Conservation (phyloP, 2,888 invertebrate genomes). For the Pecten maximus region DNA sequence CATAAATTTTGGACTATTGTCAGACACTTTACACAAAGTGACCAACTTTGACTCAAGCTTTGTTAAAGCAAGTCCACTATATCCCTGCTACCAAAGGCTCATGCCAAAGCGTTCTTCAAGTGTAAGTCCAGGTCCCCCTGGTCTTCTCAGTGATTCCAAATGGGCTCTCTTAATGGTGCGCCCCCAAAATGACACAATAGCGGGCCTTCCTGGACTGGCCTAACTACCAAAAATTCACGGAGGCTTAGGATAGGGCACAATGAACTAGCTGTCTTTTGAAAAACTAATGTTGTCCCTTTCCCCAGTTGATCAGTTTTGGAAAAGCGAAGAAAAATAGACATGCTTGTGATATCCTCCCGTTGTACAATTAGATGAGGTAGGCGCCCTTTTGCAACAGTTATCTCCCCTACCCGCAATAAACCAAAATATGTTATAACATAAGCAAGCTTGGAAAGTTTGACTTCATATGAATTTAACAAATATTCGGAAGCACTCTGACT, state of each 20-base stretch:
- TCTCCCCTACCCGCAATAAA: neutral
- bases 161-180: too few relatives aligned
- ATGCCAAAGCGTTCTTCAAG: too few relatives aligned
- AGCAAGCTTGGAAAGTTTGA: neutral
- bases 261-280: neutral
- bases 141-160: too few relatives aligned
- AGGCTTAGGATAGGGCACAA: neutral
- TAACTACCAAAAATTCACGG: neutral
- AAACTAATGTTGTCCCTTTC: neutral
- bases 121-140: too few relatives aligned
- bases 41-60: too few relatives aligned
- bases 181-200: neutral
- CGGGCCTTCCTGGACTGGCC: neutral
- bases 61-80: too few relatives aligned
- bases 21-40: too few relatives aligned
- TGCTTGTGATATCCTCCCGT: neutral
- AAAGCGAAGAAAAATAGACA: neutral
- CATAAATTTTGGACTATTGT: too few relatives aligned
- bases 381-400: neutral
- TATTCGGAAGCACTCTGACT: neutral
- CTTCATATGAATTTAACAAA: neutral
- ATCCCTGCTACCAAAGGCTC: too few relatives aligned
- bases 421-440: neutral
- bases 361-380: neutral
- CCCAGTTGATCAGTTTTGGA: neutral